phyloP scores from a whole-genome alignment of 2,888 invertebrate species.

The Acrobasis repandana region DNA sequence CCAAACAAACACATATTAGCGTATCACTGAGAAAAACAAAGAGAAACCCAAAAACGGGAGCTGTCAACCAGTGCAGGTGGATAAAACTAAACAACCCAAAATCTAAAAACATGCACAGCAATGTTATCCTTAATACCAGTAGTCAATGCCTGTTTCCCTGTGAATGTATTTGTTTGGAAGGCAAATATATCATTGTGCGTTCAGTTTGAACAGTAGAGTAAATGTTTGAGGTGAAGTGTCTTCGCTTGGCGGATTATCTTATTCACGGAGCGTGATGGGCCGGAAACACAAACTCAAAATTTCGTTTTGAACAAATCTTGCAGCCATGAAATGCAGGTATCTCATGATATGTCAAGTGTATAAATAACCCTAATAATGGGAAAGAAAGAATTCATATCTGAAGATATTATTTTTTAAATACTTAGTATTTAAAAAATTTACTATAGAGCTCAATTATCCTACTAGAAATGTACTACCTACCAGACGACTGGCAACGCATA shows the following conservation, averaged over 20 bases:
- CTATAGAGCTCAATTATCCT: too few relatives aligned
- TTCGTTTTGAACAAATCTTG: slow-evolving; percentile 19
- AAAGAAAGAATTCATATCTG: not conserved
- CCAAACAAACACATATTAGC: slow-evolving; percentile 58
- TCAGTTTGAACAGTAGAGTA: slow-evolving; percentile 62
- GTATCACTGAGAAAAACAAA: slow-evolving; percentile 62
- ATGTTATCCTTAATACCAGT: slow-evolving; percentile 30
- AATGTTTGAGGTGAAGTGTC: slow-evolving; percentile 64
- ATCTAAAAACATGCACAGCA: slow-evolving; percentile 21
- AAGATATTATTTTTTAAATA: too few relatives aligned
- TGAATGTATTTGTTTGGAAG: slow-evolving; percentile 20
- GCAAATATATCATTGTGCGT: slow-evolving; percentile 45
- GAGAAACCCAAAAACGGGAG: slow-evolving; percentile 64
- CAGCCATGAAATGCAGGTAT: too few relatives aligned
- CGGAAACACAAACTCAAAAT: slow-evolving; percentile 44
- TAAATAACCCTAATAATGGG: not conserved
- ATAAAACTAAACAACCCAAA: slow-evolving; percentile 23
- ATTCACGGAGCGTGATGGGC: slow-evolving; percentile 46
- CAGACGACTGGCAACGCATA: too few relatives aligned
- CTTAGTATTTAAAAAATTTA: too few relatives aligned
- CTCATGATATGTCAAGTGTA: slow-evolving; percentile 1
- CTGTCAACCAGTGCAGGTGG: slow-evolving; percentile 49
- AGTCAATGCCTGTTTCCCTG: slow-evolving; percentile 22
- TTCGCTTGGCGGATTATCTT: slow-evolving; percentile 58
- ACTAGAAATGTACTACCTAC: too few relatives aligned